Conservation (phyloP, 1,140 invertebrate genomes). For the Brachionus manjavacas region DNA sequence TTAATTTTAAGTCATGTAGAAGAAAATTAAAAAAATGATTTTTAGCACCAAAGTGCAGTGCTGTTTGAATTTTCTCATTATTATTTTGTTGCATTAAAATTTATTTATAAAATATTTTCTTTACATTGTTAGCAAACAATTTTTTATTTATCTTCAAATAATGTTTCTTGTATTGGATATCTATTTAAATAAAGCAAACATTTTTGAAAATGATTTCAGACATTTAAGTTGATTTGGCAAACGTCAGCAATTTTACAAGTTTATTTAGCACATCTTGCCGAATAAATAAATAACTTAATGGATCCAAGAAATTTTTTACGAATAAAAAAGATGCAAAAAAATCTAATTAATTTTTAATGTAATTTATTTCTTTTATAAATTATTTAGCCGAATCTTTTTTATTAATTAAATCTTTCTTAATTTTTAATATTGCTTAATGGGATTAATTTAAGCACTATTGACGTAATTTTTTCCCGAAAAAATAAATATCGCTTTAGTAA, state of each 20-base stretch:
- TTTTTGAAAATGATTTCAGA: background rate
- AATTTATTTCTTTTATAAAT: background rate
- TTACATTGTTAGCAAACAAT: background rate
- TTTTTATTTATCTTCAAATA: background rate
- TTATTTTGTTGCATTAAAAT: background rate
- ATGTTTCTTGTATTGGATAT: background rate
- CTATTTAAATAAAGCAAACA: background rate
- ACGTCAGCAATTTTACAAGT: background rate
- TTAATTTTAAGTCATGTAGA: no score
- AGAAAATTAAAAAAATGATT: no score
- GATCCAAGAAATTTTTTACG: background rate
- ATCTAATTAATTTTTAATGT: background rate
- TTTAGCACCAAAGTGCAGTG: no score
- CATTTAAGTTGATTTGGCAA: background rate
- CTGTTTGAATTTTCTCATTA: no score
- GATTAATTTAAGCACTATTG: background rate
- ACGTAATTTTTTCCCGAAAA: background rate
- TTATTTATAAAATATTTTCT: background rate
- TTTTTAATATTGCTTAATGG: background rate
- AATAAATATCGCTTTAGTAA: background rate
- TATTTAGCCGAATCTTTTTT: background rate
- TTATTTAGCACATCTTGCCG: background rate
- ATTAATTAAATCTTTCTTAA: background rate
- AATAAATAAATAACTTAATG: background rate
- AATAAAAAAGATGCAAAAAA: background rate